Evolutionary conservation across 2,797 vertebrate species (phyloP).

Genomic region (Siniperca scherzeri): DNA sequence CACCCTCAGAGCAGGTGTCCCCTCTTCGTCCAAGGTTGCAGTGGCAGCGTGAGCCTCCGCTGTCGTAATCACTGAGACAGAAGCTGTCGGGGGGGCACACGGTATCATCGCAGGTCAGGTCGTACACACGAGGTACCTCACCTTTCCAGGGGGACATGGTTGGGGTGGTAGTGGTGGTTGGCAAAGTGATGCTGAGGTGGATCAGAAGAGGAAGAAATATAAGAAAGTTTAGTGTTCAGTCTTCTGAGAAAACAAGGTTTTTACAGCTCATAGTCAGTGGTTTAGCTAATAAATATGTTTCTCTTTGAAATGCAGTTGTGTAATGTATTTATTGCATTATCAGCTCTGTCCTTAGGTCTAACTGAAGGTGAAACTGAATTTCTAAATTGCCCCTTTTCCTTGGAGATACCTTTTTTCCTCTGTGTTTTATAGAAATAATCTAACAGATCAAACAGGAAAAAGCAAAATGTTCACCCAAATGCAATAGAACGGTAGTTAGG

Average conservation of each 20-base stretch:
- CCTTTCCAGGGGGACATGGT: conserved; percentile 75
- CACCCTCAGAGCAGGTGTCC: conserved; percentile 90
- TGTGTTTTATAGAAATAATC: background rate
- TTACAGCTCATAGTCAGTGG: background rate
- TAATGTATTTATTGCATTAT: background rate
- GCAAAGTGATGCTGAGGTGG: conserved; percentile 47
- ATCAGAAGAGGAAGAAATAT: conserved; percentile 9
- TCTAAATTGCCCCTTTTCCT: conserved; percentile 1
- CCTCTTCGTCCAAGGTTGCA: conserved; percentile 93
- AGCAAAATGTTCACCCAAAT: conserved; percentile 16
- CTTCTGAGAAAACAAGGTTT: background rate
- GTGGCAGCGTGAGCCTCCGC: conserved; percentile 91
- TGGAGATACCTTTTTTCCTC: background rate
- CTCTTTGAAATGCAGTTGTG: background rate
- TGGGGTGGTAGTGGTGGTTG: conserved; percentile 54
- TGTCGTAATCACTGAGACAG: conserved; percentile 91
- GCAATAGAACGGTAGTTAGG: background rate
- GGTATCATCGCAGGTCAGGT: conserved; percentile 89
- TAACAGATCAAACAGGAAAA: background rate
- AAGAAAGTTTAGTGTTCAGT: background rate
- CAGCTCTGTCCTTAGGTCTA: background rate
- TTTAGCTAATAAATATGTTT: background rate
- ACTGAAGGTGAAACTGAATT: background rate
- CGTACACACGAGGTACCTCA: conserved; percentile 83
- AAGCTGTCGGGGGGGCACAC: conserved; percentile 93